A percentile compares a stretch with the other conserved stretches of the same genome.
These are phyloP conservation scores for Fabriciana adippe DNA, from an alignment of 2,888 invertebrate genomes.

Conservation along the genomic window DNA sequence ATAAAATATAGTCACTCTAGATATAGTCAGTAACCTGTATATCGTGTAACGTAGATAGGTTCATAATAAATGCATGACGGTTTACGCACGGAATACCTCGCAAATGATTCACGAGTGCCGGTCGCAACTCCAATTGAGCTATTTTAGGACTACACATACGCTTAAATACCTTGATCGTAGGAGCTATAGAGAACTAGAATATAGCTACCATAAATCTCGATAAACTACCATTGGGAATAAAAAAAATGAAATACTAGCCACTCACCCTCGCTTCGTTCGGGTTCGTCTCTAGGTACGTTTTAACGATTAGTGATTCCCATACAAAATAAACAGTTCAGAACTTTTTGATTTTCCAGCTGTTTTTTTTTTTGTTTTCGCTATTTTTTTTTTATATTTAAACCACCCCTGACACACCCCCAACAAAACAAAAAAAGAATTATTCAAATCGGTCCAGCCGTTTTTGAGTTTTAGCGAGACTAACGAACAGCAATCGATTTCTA, in stretches of 20 bases:
- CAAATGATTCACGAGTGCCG: slow-evolving; percentile 36
- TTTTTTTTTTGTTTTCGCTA: too few species aligned
- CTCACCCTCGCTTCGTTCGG: too few species aligned
- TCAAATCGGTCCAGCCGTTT: too few species aligned
- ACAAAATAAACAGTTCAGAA: too few species aligned
- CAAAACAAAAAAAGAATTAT: too few species aligned
- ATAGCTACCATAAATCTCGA: not conserved
- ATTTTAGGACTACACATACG: slow-evolving; percentile 40
- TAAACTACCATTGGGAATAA: not conserved
- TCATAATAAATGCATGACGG: slow-evolving; percentile 15
- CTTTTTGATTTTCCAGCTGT: too few species aligned
- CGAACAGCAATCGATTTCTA: too few species aligned
- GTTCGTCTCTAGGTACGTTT: too few species aligned
- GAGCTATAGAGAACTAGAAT: not conserved
- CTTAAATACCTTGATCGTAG: slow-evolving; percentile 8
- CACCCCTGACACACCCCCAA: too few species aligned
- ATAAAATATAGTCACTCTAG: not conserved
- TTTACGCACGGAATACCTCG: slow-evolving; percentile 35
- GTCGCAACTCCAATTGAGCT: slow-evolving; percentile 40
- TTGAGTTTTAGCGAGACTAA: too few species aligned
- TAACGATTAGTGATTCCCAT: too few species aligned
- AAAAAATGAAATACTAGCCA: not conserved
- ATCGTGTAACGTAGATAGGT: not conserved
- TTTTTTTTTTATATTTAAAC: too few species aligned
- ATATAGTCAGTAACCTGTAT: not conserved